phyloP scores from a whole-genome alignment of 2,113 vertebrate species.

The Scomber japonicus region DNA sequence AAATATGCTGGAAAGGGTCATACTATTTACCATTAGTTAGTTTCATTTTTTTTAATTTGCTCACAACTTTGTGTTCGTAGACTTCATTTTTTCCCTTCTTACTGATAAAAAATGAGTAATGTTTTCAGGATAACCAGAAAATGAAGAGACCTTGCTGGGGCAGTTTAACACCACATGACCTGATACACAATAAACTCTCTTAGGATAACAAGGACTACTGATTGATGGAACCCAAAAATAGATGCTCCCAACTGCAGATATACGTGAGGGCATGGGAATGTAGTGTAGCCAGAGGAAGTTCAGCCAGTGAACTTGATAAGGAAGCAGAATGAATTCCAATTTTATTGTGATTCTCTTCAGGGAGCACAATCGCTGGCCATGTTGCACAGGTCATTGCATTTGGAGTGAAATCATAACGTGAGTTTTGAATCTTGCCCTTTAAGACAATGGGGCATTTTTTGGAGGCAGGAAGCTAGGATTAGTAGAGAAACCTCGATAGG shows the following conservation, averaged over 20 bases:
- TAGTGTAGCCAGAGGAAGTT: slow-evolving; percentile 52
- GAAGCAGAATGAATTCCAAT: slow-evolving; percentile 31
- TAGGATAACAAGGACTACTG: slow-evolving; percentile 31
- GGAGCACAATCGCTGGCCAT: slow-evolving; percentile 28
- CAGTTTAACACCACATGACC: slow-evolving; percentile 30
- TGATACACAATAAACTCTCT: slow-evolving; percentile 35
- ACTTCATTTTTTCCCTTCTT: not conserved
- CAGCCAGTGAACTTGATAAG: slow-evolving; percentile 66
- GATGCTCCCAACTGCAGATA: slow-evolving; percentile 43
- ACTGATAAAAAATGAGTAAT: not conserved
- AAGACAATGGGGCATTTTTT: slow-evolving; percentile 70
- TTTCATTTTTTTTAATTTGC: too few relatives aligned
- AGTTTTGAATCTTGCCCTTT: slow-evolving; percentile 51
- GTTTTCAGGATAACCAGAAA: not conserved
- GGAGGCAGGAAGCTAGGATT: slow-evolving; percentile 62
- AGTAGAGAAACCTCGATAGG: slow-evolving; percentile 54
- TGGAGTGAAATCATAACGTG: slow-evolving; percentile 18
- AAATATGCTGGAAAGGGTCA: too few relatives aligned
- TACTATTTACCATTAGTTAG: too few relatives aligned
- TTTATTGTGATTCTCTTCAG: slow-evolving; percentile 7
- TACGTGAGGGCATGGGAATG: slow-evolving; percentile 37
- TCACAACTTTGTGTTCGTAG: not conserved
- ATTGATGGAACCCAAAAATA: slow-evolving; percentile 58
- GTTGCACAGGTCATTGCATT: slow-evolving; percentile 36
- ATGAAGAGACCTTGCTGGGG: not conserved